Conservation (phyloP, 2,797 vertebrate genomes). For the Acanthiza pusilla region DNA sequence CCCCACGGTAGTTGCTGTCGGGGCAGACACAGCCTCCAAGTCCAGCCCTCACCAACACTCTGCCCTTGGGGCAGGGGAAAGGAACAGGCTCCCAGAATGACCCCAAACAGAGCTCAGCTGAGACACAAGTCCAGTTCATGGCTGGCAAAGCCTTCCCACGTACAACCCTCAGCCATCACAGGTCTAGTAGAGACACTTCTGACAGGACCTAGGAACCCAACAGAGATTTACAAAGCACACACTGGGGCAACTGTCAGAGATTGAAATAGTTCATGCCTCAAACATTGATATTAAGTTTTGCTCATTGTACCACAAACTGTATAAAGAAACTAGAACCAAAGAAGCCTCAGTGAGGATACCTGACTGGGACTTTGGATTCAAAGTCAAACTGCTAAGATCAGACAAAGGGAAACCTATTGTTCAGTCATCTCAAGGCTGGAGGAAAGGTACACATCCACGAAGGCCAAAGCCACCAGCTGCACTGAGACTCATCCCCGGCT, state of each 20-base stretch:
- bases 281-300: too few species aligned
- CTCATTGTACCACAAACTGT: too few species aligned
- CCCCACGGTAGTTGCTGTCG: neutral
- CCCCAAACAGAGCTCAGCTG: neutral
- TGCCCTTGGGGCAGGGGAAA: neutral
- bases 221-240: neutral
- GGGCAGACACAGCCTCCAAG: neutral
- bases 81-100: neutral
- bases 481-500: too few species aligned
- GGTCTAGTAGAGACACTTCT: neutral
- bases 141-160: fast-evolving
- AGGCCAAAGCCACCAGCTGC: too few species aligned
- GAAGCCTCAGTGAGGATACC: too few species aligned
- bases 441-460: too few species aligned
- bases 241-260: neutral
- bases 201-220: neutral
- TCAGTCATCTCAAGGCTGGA: too few species aligned
- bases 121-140: neutral
- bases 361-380: too few species aligned
- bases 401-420: too few species aligned
- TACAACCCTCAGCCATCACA: neutral
- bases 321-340: too few species aligned
- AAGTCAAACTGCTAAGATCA: too few species aligned
- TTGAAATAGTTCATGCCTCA: too few species aligned
- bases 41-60: neutral